Evolutionary conservation across 2,888 invertebrate genomes (phyloP).

Genomic region (Icerya purchasi): DNA sequence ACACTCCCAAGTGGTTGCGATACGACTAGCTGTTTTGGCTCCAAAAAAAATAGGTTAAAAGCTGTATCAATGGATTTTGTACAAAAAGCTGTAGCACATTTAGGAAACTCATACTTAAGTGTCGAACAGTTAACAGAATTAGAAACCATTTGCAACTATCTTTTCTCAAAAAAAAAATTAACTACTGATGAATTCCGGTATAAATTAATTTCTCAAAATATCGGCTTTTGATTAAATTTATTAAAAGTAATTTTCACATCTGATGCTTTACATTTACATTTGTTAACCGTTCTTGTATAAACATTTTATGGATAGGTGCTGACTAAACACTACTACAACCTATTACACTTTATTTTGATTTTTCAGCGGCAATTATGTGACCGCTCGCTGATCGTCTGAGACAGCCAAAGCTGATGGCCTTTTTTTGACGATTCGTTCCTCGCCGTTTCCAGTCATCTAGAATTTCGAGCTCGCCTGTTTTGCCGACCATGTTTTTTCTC

Average conservation of each 20-base stretch:
- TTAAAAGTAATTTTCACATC: neutral
- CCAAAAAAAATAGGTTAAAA: neutral
- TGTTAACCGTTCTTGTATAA: neutral
- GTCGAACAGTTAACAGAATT: neutral
- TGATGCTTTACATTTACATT: neutral
- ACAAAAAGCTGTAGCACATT: neutral
- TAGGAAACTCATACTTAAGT: neutral
- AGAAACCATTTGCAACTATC: neutral
- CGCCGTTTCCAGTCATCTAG: too few species aligned
- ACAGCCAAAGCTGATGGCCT: too few species aligned
- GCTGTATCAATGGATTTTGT: neutral
- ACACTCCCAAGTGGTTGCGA: neutral
- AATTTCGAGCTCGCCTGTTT: too few species aligned
- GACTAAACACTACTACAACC: neutral
- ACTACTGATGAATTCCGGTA: neutral
- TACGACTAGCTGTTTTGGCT: neutral
- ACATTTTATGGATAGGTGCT: neutral
- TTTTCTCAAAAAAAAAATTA: neutral
- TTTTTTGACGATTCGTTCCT: too few species aligned
- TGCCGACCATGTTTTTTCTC: too few species aligned
- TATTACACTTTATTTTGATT: too few species aligned
- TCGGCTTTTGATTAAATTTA: neutral
- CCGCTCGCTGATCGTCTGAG: too few species aligned
- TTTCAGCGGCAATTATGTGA: too few species aligned
- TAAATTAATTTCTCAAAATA: neutral